Conservation (phyloP, 2,888 invertebrate genomes). For the Drosophila fungiperda region DNA sequence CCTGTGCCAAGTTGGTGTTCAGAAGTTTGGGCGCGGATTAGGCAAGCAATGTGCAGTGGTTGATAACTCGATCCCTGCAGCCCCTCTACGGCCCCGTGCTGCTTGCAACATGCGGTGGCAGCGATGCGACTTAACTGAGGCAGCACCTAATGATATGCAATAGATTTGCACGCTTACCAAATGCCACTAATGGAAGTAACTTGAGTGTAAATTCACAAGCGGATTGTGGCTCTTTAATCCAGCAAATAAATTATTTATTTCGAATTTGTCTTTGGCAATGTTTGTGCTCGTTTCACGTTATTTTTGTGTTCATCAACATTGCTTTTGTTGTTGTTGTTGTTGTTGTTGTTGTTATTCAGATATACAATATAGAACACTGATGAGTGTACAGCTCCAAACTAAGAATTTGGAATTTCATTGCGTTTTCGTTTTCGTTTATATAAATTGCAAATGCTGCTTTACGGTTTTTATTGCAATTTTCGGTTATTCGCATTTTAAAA, state of each 20-base stretch:
- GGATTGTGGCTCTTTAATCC: constrained; percentile 79
- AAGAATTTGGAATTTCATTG: constrained; percentile 23
- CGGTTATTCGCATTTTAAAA: constrained; percentile 70
- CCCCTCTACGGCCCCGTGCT: no score
- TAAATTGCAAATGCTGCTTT: constrained; percentile 51
- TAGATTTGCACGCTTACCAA: constrained; percentile 56
- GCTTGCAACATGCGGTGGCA: constrained; percentile 11
- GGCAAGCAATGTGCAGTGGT: constrained; percentile 47
- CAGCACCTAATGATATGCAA: constrained; percentile 76
- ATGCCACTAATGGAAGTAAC: constrained; percentile 76
- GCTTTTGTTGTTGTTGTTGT: neutral
- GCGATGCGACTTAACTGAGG: constrained; percentile 20
- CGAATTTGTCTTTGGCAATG: constrained; percentile 67
- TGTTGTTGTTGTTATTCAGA: neutral
- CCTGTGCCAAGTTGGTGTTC: constrained; percentile 57
- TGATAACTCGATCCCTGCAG: constrained; percentile 31
- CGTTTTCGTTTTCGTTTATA: constrained; percentile 66
- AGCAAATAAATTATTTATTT: constrained; percentile 76
- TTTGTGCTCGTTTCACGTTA: constrained; percentile 22
- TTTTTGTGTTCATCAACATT: constrained; percentile 8
- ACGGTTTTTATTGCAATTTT: constrained; percentile 51
- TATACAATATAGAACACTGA: constrained; percentile 25
- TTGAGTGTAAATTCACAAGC: constrained; percentile 80
- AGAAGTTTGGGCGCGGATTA: constrained; percentile 67
- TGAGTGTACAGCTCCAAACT: constrained; percentile 10